Evolutionary conservation across 2,797 vertebrate genomes (phyloP), one percentile per base, ranked within the genome.

Genomic region (Gallinago solitaria): DNA sequence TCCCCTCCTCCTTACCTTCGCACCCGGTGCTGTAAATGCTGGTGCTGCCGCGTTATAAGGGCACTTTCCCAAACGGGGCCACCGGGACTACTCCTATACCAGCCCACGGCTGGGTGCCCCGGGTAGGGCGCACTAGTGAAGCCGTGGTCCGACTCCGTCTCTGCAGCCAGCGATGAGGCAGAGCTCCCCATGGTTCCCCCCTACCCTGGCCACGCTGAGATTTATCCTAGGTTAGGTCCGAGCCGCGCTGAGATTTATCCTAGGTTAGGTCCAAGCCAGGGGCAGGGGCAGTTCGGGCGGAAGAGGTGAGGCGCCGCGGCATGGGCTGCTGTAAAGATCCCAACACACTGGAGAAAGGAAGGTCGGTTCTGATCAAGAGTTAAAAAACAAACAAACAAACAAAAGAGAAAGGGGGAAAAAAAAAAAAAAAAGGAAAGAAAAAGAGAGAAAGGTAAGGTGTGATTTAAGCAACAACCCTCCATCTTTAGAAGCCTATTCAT

Each of bases 131-230:
- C 87, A 82, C 98, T 97, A 90, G 97, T 89, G 97, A 99, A 99
- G 95, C 99, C 99, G 95, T 99, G 99, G 97, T 99, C 99, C 80
- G 99, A 99, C 98, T 99, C 99, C 0, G 99, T 99, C 98, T 99
- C 99, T 15, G 99, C 97, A 19, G 99, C 98, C 97, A 99, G 98
- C 83, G 99, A 99, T 39, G 99, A 99, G 94, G 99, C 99, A 48
- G 99, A 99, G 97, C 99, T 99, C 97, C 99, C 99, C 99, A 99
- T 99, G 97, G 97, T 97, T 98, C 96, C 98, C 95, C 95, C 92
- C 83, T 94, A 70, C 87, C 97, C 97, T 24, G 88, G 96, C 97
- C 92, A 80, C 83, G 84, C 91, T 21, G 96, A 95, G 90, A 89
- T 88, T 95, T 56, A 93, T 96, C 97, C 97, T 97, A 95, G 97